Evolutionary conservation across 2,113 vertebrate genomes (phyloP).

Genomic region (Axis porcinus): DNA sequence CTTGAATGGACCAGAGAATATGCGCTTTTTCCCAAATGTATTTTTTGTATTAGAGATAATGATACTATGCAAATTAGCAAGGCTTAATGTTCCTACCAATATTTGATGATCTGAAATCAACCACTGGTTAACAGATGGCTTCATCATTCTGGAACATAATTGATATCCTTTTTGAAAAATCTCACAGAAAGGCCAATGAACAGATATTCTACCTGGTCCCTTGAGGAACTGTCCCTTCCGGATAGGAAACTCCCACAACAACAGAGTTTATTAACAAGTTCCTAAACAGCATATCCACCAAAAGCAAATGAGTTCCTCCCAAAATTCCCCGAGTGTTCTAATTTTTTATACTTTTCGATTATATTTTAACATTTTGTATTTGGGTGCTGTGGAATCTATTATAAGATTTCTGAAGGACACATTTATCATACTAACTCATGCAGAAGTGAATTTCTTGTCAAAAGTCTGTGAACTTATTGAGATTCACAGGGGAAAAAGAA

Average conservation of each 20-base stretch:
- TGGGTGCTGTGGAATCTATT: neutral
- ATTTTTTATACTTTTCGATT: neutral
- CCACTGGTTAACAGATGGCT: constrained; percentile 69
- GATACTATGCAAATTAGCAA: constrained; percentile 71
- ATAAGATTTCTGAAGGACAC: neutral
- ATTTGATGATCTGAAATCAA: constrained; percentile 70
- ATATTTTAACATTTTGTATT: neutral
- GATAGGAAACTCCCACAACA: neutral
- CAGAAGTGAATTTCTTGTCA: neutral
- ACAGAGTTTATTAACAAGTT: neutral
- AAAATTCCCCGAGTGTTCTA: neutral
- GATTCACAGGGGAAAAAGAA: neutral
- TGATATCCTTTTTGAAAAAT: constrained; percentile 56
- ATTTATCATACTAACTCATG: neutral
- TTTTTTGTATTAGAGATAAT: constrained; percentile 70
- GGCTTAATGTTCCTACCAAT: constrained; percentile 69
- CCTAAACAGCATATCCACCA: neutral
- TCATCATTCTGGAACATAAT: constrained; percentile 55
- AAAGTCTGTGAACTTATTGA: neutral
- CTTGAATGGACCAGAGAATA: constrained; percentile 40
- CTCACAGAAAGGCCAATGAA: constrained; percentile 33
- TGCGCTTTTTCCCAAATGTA: constrained; percentile 64
- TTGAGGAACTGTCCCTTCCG: neutral
- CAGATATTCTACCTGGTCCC: constrained; percentile 13
- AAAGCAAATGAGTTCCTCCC: neutral